Percentiles rank a stretch among this genome's conserved stretches.
These are phyloP conservation scores for Fulica atra DNA, from an alignment of 2,113 vertebrate species.

Conservation along the genomic window DNA sequence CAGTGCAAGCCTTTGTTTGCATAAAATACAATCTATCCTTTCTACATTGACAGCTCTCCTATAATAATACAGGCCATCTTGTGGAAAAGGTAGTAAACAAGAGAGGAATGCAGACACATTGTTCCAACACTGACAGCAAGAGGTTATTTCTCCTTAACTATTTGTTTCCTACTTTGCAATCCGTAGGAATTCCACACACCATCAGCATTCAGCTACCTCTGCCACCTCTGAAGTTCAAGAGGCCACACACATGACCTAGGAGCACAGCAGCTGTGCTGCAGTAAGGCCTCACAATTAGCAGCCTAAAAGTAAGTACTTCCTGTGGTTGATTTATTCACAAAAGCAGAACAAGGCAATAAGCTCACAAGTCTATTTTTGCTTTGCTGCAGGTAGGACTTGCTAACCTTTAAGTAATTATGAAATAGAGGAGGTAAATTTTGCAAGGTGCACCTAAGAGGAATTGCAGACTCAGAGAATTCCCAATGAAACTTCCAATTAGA, in stretches of 20 bases:
- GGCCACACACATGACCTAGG: not conserved
- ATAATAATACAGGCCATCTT: not conserved
- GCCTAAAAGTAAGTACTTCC: not conserved
- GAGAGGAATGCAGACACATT: not conserved
- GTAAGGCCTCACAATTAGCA: not conserved
- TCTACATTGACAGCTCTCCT: not conserved
- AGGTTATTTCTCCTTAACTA: not conserved
- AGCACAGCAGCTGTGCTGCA: not conserved
- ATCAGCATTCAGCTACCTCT: not conserved
- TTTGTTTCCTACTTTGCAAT: not conserved
- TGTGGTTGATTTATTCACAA: not conserved
- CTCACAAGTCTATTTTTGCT: not conserved
- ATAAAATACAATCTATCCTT: not conserved
- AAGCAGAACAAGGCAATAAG: not conserved
- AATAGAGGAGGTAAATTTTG: not conserved
- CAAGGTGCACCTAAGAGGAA: not conserved
- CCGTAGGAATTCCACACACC: not conserved
- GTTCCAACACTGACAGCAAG: not conserved
- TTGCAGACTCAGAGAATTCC: not conserved
- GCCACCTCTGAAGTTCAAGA: not conserved
- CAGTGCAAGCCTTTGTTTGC: not conserved
- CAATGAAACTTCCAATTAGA: conserved; percentile 37
- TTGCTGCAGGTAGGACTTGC: not conserved
- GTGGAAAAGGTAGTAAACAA: not conserved
- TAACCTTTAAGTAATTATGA: not conserved